Evolutionary conservation across 1,140 invertebrate species (phyloP).

Genomic region (Tetranychus cinnabarinus): DNA sequence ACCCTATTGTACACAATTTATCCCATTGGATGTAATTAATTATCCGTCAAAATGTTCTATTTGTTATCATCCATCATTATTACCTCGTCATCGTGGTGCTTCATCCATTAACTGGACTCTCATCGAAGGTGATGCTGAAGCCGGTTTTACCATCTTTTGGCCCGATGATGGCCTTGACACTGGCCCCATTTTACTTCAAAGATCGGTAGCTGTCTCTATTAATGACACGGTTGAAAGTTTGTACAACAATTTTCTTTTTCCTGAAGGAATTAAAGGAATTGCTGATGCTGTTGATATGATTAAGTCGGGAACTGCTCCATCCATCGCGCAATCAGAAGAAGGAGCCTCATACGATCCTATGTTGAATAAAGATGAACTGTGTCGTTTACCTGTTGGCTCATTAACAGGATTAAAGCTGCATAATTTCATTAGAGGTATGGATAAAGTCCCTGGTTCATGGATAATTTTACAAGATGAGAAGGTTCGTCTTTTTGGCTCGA

Average conservation of each 20-base stretch:
- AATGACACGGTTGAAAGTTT: constrained; percentile 78
- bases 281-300: constrained; percentile 72
- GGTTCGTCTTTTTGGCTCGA: constrained; percentile 14
- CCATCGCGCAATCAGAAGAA: constrained; percentile 46
- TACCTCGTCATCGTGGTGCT: constrained; percentile 73
- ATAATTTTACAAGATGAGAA: constrained; percentile 36
- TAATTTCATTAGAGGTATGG: constrained; percentile 78
- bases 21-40: constrained; percentile 87
- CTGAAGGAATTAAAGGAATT: constrained; percentile 41
- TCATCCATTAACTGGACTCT: constrained; percentile 89
- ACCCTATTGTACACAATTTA: constrained; percentile 89
- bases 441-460: constrained; percentile 75
- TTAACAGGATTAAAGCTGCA: constrained; percentile 39
- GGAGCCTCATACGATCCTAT: constrained; percentile 79
- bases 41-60: constrained; percentile 59
- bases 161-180: constrained; percentile 89
- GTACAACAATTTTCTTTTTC: constrained; percentile 62
- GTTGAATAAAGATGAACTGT: constrained; percentile 48
- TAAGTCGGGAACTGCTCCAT: constrained; percentile 52
- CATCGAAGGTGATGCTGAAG: constrained; percentile 42
- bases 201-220: constrained; percentile 44
- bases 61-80: constrained; percentile 81
- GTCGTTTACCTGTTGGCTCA: constrained; percentile 51
- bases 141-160: constrained; percentile 83
- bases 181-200: constrained; percentile 69